phyloP scores from a whole-genome alignment of 2,888 invertebrate species.

The Lobophora halterata region DNA sequence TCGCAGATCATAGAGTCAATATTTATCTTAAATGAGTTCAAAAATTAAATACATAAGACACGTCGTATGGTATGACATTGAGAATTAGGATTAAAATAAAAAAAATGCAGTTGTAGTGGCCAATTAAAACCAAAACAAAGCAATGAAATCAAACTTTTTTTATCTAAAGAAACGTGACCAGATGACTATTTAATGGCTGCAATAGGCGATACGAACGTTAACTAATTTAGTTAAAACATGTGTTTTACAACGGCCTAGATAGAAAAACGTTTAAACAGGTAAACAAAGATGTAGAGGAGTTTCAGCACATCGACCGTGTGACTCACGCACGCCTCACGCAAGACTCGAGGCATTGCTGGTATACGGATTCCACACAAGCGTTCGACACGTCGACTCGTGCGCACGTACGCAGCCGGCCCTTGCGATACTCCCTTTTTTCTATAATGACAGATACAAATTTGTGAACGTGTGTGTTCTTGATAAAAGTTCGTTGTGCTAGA shows the following conservation, averaged over 20 bases:
- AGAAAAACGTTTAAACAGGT: constrained; percentile 25
- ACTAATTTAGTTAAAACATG: not conserved
- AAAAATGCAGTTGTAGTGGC: no score
- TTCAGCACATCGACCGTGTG: constrained; percentile 16
- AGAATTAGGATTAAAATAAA: no score
- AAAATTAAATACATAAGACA: not conserved
- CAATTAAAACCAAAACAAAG: not conserved
- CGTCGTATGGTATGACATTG: no score
- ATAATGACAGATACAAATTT: constrained; percentile 37
- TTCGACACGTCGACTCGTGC: constrained; percentile 50
- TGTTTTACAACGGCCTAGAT: constrained; percentile 17
- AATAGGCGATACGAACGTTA: not conserved
- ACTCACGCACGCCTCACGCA: constrained; percentile 29
- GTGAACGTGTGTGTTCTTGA: constrained; percentile 47
- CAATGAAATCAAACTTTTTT: not conserved
- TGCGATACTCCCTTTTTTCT: constrained; percentile 39
- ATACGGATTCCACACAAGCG: constrained; percentile 42
- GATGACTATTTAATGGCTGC: not conserved
- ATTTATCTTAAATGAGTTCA: not conserved
- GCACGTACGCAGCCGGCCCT: constrained; percentile 48
- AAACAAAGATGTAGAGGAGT: constrained; percentile 24
- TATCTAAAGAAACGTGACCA: constrained; percentile 6
- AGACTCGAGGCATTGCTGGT: constrained; percentile 22
- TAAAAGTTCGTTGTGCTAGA: constrained; percentile 46
- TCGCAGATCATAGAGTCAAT: constrained; percentile 2